Evolutionary conservation across 2,888 invertebrate species (phyloP).

Genomic region (Xestia rhomboidea): DNA sequence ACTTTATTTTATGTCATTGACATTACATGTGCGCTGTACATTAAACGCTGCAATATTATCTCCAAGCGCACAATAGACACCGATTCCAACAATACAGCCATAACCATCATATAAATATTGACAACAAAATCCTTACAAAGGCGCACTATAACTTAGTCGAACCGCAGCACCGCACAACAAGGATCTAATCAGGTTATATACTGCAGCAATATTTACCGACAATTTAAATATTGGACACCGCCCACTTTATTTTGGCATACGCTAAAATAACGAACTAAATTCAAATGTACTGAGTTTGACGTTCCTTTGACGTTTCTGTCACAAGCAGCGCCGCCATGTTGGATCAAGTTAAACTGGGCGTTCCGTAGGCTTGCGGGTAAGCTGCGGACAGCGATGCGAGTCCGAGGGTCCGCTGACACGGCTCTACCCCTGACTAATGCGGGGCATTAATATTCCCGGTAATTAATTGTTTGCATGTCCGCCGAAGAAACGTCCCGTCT

Average conservation of each 20-base stretch:
- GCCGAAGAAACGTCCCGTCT: constrained; percentile 85
- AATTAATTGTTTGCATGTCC: constrained; percentile 91
- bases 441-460: constrained; percentile 89
- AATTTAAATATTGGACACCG: constrained; percentile 65
- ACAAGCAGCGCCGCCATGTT: constrained; percentile 27
- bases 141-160: constrained; percentile 45
- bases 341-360: constrained; percentile 37
- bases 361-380: constrained; percentile 60
- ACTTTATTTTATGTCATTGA: background rate
- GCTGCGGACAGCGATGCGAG: constrained; percentile 72
- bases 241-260: constrained; percentile 32
- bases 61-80: constrained; percentile 28
- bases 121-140: constrained; percentile 53
- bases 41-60: background rate
- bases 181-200: constrained; percentile 65
- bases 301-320: constrained; percentile 33
- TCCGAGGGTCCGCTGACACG: constrained; percentile 83
- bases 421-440: constrained; percentile 87
- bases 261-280: constrained; percentile 25
- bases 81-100: constrained; percentile 35
- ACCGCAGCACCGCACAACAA: constrained; percentile 57
- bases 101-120: constrained; percentile 49
- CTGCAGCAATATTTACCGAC: constrained; percentile 66
- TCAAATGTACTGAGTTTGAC: constrained; percentile 41
- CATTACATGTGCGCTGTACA: background rate